Percentiles rank a stretch among this genome's conserved stretches.
phyloP scores from a whole-genome alignment of 2,113 vertebrate species.

The Motacilla alba region DNA sequence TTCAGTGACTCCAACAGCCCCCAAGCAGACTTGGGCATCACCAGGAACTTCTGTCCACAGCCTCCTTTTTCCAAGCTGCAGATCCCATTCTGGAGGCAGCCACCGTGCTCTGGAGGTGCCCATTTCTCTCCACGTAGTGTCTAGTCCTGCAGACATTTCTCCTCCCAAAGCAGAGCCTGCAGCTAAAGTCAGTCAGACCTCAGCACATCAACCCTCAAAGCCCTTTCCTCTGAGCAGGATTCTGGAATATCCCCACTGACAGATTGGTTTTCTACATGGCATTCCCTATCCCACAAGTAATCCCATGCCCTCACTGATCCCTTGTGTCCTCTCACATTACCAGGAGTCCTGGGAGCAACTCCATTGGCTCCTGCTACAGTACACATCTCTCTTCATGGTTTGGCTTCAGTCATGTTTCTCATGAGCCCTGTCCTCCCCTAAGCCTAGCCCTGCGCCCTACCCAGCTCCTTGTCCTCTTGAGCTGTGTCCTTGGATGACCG shows the following conservation, averaged over 20 bases:
- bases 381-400: neutral
- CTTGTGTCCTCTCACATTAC: neutral
- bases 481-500: neutral
- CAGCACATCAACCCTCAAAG: neutral
- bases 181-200: neutral
- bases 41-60: neutral
- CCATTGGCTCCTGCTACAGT: neutral
- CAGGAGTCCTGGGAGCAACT: neutral
- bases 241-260: neutral
- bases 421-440: neutral
- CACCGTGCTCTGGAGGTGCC: neutral
- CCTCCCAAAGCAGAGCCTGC: neutral
- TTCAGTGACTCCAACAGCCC: neutral
- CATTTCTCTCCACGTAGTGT: neutral
- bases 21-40: neutral
- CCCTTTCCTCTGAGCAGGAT: neutral
- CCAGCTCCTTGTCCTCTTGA: neutral
- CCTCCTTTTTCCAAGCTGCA: neutral
- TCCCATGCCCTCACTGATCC: neutral
- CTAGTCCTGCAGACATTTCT: neutral
- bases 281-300: neutral
- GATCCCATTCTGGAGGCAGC: neutral
- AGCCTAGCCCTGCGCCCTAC: fast-evolving
- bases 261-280: neutral
- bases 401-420: neutral